phyloP scores from a whole-genome alignment of 1,140 invertebrate species.

The Eupeodes corollae region DNA sequence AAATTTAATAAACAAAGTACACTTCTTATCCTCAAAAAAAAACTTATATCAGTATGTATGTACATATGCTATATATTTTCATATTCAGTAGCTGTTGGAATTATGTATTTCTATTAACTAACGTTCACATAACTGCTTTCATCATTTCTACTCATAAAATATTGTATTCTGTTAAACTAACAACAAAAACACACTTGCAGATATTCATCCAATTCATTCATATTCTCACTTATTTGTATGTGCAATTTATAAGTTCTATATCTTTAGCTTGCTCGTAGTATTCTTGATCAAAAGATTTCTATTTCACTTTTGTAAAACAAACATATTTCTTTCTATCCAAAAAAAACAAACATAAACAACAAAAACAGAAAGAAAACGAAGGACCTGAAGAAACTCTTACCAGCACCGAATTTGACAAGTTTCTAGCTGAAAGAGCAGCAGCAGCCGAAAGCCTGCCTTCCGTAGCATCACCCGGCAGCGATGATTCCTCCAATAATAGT shows the following conservation, averaged over 20 bases:
- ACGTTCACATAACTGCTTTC: too few relatives aligned
- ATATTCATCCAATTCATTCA: too few relatives aligned
- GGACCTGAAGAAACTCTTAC: constrained; percentile 61
- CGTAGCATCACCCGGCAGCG: constrained; percentile 6
- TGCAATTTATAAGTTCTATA: neutral
- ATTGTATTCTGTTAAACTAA: too few relatives aligned
- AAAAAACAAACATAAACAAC: constrained; percentile 18
- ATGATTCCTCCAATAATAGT: constrained; percentile 11
- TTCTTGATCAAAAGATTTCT: neutral
- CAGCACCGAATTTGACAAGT: constrained; percentile 85
- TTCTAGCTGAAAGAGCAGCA: constrained; percentile 77
- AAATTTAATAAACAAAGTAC: too few relatives aligned
- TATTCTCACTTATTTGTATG: too few relatives aligned
- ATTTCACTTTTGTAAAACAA: neutral
- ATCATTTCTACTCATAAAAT: too few relatives aligned
- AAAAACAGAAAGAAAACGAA: constrained; percentile 26
- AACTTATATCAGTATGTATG: neutral
- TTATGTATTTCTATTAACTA: constrained; percentile 5
- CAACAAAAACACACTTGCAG: too few relatives aligned
- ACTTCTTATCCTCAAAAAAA: too few relatives aligned
- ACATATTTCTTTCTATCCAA: neutral
- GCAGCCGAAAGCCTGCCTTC: constrained; percentile 58
- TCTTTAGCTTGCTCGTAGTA: neutral
- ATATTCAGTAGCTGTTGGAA: constrained; percentile 3
- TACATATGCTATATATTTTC: neutral